Percentiles rank a stretch among this genome's conserved stretches.
Conservation (phyloP, 2,888 invertebrate genomes). For the Megalurothrips usitatus region DNA sequence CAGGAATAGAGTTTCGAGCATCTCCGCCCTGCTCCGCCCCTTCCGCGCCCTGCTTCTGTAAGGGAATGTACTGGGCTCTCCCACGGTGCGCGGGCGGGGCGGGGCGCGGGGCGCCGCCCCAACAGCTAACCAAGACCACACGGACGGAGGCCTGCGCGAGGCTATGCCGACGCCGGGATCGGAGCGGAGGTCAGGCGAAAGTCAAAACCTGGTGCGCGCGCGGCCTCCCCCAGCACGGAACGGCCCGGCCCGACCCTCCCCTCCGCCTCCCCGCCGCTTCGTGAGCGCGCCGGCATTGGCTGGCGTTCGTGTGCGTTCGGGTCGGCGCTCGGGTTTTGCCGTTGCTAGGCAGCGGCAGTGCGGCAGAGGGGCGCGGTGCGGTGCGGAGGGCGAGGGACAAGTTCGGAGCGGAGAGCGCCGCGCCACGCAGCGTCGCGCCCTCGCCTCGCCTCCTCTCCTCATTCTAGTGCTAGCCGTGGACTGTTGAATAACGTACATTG, state of each 20-base stretch:
- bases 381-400: background rate
- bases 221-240: background rate
- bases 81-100: too few relatives aligned
- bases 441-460: background rate
- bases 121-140: too few relatives aligned
- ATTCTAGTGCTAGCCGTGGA: conserved; percentile 26
- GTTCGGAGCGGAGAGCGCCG: background rate
- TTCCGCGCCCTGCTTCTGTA: too few relatives aligned
- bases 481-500: conserved; percentile 26
- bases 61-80: too few relatives aligned
- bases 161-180: background rate
- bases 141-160: background rate
- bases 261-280: too few relatives aligned
- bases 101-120: too few relatives aligned
- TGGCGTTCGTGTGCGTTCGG: background rate
- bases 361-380: background rate
- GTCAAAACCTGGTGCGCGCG: background rate
- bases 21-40: too few relatives aligned
- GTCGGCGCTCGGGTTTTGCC: conserved; percentile 2
- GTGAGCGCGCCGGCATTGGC: background rate
- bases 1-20: too few relatives aligned
- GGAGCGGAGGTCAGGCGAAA: background rate
- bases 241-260: background rate
- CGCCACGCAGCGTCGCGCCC: background rate
- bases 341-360: conserved; percentile 4